Conservation (phyloP, 2,797 vertebrate species). For the Tolypeutes matacus region DNA sequence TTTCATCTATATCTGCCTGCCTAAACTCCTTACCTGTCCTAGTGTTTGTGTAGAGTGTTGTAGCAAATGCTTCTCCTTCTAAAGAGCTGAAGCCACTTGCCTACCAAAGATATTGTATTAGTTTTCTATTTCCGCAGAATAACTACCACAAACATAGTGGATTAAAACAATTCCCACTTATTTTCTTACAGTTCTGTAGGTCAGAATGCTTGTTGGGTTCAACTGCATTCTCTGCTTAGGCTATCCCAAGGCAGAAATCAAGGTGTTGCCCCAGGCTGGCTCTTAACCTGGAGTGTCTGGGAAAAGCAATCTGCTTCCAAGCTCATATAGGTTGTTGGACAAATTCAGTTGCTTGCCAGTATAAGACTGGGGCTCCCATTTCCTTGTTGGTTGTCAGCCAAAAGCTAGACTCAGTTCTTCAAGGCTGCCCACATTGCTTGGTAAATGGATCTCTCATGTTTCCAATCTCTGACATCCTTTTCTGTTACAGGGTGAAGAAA, state of each 20-base stretch:
- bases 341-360: not conserved
- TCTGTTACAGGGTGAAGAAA: not conserved
- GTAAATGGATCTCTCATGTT: not conserved
- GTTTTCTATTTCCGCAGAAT: not conserved
- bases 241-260: too few relatives aligned
- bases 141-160: too few relatives aligned
- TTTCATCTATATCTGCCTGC: too few relatives aligned
- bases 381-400: not conserved
- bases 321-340: not conserved
- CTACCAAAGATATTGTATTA: not conserved
- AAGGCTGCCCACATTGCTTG: not conserved
- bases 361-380: not conserved
- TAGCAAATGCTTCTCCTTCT: not conserved
- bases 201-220: not conserved
- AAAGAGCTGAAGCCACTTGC: too few relatives aligned
- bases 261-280: not conserved
- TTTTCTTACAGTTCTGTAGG: too few relatives aligned
- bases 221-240: not conserved
- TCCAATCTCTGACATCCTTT: not conserved
- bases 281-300: not conserved
- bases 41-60: not conserved
- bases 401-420: not conserved
- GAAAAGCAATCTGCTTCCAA: too few relatives aligned
- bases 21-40: not conserved
- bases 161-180: not conserved